These are phyloP conservation scores for Thaumatotibia leucotreta DNA, from an alignment of 1,140 invertebrate species.

Conservation along the genomic window DNA sequence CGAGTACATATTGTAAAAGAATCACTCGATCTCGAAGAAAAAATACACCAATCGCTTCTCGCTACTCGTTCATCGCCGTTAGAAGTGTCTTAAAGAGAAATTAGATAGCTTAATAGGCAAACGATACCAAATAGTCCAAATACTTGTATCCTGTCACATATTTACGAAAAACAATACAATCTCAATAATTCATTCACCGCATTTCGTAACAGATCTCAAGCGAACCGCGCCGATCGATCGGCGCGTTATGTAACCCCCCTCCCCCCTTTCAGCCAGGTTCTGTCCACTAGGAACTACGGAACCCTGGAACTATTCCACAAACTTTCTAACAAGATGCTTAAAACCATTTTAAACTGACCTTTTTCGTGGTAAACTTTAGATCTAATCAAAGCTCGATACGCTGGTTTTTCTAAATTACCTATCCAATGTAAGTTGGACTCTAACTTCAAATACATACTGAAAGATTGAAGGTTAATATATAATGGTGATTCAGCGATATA, in stretches of 20 bases:
- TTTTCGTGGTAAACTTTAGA: background rate
- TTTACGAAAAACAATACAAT: too few species aligned
- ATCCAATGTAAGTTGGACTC: background rate
- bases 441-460: background rate
- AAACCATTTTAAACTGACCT: background rate
- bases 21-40: too few species aligned
- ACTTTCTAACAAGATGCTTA: background rate
- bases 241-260: constrained; percentile 58
- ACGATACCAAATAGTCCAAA: background rate
- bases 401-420: background rate
- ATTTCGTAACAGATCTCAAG: constrained; percentile 17
- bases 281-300: constrained; percentile 39
- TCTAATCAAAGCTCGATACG: background rate
- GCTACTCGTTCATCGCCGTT: too few species aligned
- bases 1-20: too few species aligned
- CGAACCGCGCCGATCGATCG: constrained; percentile 57
- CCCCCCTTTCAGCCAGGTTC: constrained; percentile 48
- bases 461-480: background rate
- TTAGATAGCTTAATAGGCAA: too few species aligned
- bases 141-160: too few species aligned
- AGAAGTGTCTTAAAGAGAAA: too few species aligned
- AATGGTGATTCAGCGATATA: background rate
- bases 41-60: too few species aligned
- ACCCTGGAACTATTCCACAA: constrained; percentile 12
- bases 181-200: background rate